These are phyloP conservation scores for Zoroaster sp. DNA, from an alignment of 53 echinoderm and acorn worm genomes.

Conservation along the genomic window DNA sequence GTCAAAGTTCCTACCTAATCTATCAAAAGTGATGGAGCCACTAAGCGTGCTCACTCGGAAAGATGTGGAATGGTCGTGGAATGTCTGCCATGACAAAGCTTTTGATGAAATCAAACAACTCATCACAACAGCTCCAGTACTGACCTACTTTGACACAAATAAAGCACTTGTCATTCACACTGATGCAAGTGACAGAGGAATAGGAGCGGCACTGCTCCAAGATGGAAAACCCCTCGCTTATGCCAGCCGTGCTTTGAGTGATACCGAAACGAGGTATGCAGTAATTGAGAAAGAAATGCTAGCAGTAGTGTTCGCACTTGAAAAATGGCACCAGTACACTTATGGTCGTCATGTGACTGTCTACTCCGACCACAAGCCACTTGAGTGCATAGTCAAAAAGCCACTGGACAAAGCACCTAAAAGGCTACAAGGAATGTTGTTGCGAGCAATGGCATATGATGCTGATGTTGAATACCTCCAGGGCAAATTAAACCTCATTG, in stretches of 20 bases:
- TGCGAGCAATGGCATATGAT: conserved; percentile 48
- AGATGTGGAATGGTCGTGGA: conserved; percentile 49
- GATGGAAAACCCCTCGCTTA: conserved; percentile 67
- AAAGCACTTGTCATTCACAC: conserved; percentile 19
- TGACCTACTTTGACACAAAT: conserved; percentile 48
- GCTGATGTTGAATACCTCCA: conserved; percentile 26
- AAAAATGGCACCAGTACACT: conserved; percentile 76
- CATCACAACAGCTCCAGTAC: conserved; percentile 48
- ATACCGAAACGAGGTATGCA: conserved; percentile 62
- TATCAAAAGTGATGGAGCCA: too few relatives aligned
- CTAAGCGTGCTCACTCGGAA: conserved; percentile 50
- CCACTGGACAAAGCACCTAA: conserved; percentile 56
- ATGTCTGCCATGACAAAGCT: too few relatives aligned
- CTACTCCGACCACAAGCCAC: conserved; percentile 57
- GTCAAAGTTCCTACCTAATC: conserved; percentile 38
- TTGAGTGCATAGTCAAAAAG: conserved; percentile 49
- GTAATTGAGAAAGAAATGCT: conserved; percentile 78
- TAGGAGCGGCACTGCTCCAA: conserved; percentile 65
- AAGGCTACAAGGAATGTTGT: conserved; percentile 53
- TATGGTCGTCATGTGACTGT: conserved; percentile 64
- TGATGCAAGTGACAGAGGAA: too few relatives aligned
- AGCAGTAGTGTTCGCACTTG: conserved; percentile 61
- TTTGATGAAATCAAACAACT: conserved; percentile 51
- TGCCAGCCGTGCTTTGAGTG: conserved; percentile 62
- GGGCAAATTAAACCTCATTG: conserved; percentile 51